These are phyloP conservation scores for Tragelaphus scriptus DNA, from an alignment of 2,113 vertebrate genomes.

Conservation along the genomic window DNA sequence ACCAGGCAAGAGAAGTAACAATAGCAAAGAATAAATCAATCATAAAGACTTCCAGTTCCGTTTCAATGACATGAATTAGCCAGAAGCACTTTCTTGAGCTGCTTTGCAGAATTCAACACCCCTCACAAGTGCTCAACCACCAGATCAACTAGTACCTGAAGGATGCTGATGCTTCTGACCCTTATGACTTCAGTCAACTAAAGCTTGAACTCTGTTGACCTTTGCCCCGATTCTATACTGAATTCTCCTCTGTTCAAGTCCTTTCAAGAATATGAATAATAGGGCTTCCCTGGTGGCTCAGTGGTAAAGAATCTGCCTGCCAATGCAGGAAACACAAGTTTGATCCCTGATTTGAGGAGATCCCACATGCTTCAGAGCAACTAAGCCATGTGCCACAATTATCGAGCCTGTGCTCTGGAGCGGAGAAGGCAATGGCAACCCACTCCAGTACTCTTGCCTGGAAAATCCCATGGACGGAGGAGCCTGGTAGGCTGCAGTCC, in stretches of 20 bases:
- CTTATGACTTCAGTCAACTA: background rate
- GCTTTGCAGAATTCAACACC: background rate
- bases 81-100: background rate
- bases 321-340: background rate
- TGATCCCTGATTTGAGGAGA: background rate
- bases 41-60: background rate
- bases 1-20: background rate
- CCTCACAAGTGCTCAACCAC: background rate
- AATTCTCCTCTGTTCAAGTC: background rate
- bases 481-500: no score
- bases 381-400: background rate
- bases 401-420: background rate
- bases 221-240: background rate
- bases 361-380: background rate
- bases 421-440: background rate
- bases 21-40: background rate
- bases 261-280: background rate
- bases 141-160: background rate
- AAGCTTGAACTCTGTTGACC: background rate
- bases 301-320: background rate
- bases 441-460: no score
- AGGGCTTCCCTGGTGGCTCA: background rate
- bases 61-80: background rate
- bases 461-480: no score
- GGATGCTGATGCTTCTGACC: background rate